Base-by-base conservation (phyloP, 1,140 invertebrate species). In the Lucilia sericata region DNA sequence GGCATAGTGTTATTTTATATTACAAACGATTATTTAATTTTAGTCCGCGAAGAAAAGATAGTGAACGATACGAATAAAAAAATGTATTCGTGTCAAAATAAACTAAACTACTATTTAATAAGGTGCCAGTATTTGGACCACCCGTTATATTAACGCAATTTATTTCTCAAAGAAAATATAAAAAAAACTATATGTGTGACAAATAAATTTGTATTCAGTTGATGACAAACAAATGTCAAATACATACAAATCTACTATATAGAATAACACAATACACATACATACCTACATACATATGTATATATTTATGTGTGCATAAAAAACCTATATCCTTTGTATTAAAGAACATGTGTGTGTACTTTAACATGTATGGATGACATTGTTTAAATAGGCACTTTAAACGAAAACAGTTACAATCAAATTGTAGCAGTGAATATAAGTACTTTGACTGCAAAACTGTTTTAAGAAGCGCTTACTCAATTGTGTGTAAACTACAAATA, bases 401-500 rank as follows among this genome's bases (percentile, higher is more conserved):
- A 42, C 42, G 5, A 42, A 42, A 42, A 42, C 42, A 8, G 5
- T 42, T 42, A 42, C 42, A 42, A 42, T 42, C 5, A 10, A 42
- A 74, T 74, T 74, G n/a, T 74, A 12, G n/a, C 70, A 30, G 19
- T 74, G 13, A 17, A 42, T 76, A n/a, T n/a, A 4, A 76, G 30
- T 17, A n/a, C 21, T 76, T 76, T 76, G 74, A 17, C 74, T 42
- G 34, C 4, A 14, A 34, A 76, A n/a, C 30, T 17, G 12, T 55
- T 76, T 42, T 14, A 36, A 55, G 17, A 76, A 76, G 30, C 74
- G 34, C 36, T 76, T 76, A 36, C 74, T 76, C 74, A 76, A 76
- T 76, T 76, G 74, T 34, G 34, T 76, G 74, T 76, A 76, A 76
- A 76, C 21, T 76, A 30, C 74, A 76, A 76, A 76, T 76, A 76